Conservation (phyloP, 2,888 invertebrate species). For the Chloroclystis v-ata region DNA sequence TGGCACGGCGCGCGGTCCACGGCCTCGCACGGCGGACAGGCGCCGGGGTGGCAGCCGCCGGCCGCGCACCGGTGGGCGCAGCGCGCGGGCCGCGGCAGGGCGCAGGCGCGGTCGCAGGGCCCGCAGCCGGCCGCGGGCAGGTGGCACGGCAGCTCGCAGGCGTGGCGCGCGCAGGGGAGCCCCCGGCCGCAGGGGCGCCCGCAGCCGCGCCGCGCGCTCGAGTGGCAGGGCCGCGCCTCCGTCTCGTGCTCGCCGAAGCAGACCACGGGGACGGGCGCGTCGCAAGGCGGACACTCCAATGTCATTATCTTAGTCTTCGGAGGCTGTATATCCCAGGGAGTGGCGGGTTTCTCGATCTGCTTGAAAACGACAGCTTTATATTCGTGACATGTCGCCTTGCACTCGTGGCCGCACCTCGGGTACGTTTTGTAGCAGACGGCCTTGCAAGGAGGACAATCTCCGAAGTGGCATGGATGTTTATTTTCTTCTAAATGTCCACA, state of each 20-base stretch:
- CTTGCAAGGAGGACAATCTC: conserved; percentile 89
- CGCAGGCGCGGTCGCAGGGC: conserved; percentile 76
- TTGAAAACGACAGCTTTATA: conserved; percentile 82
- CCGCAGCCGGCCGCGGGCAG: conserved; percentile 69
- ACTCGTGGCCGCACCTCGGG: conserved; percentile 81
- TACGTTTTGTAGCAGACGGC: conserved; percentile 82
- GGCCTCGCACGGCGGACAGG: conserved; percentile 86
- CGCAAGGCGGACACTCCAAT: conserved; percentile 85
- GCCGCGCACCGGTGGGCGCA: conserved; percentile 86
- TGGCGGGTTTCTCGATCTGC: conserved; percentile 77
- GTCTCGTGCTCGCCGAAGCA: conserved; percentile 87
- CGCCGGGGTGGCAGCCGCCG: conserved; percentile 83
- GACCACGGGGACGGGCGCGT: conserved; percentile 81
- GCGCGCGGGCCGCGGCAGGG: conserved; percentile 81
- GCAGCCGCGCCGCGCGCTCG: conserved; percentile 86
- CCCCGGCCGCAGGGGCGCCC: conserved; percentile 85
- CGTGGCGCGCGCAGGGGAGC: conserved; percentile 88
- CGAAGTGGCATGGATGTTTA: conserved; percentile 88
- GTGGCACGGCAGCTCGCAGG: conserved; percentile 75
- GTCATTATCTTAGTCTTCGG: conserved; percentile 70
- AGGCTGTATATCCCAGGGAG: conserved; percentile 81
- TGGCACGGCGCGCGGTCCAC: conserved; percentile 86
- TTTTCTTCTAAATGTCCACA: conserved; percentile 89
- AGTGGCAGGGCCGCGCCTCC: conserved; percentile 81
- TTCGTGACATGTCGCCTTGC: conserved; percentile 86